These are phyloP conservation scores for Halisarca cf. caerulea DNA, from an alignment of 37 sponge, comb jelly and placozoan species.

Conservation along the genomic window DNA sequence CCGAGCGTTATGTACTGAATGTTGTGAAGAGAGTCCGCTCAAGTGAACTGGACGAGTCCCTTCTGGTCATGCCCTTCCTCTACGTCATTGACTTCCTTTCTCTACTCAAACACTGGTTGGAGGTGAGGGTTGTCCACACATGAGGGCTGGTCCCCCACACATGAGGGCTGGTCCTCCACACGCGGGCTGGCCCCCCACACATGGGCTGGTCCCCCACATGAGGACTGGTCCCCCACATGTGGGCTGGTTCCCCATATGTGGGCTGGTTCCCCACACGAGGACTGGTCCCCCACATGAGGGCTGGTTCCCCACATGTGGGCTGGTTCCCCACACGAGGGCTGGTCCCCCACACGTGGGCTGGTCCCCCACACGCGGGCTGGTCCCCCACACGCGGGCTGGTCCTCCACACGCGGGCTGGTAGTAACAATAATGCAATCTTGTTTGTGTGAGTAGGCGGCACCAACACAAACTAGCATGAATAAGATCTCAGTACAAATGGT, in stretches of 20 bases:
- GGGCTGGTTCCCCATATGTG: neutral
- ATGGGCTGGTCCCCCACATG: neutral
- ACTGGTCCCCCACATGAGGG: neutral
- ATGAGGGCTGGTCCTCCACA: neutral
- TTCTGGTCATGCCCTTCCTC: slow-evolving; percentile 88
- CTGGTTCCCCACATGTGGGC: neutral
- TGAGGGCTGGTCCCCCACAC: neutral
- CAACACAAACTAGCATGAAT: no score
- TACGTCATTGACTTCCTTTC: slow-evolving; percentile 64
- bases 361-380: neutral
- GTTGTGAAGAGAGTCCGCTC: slow-evolving; percentile 74
- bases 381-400: neutral
- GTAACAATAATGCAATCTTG: no score
- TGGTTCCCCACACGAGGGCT: neutral
- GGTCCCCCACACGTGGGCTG: neutral
- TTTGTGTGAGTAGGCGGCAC: no score
- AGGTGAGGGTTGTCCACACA: slow-evolving; percentile 19
- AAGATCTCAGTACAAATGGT: no score
- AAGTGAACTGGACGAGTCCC: slow-evolving; percentile 87
- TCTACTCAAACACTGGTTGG: slow-evolving; percentile 62
- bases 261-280: neutral
- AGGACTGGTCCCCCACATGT: neutral
- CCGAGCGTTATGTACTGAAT: slow-evolving; percentile 62
- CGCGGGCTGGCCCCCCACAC: neutral
- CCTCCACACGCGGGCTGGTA: neutral